Evolutionary conservation across 2,113 vertebrate genomes (phyloP), one percentile per base, ranked within the genome.

Genomic region (Nothoprocta perdicaria): DNA sequence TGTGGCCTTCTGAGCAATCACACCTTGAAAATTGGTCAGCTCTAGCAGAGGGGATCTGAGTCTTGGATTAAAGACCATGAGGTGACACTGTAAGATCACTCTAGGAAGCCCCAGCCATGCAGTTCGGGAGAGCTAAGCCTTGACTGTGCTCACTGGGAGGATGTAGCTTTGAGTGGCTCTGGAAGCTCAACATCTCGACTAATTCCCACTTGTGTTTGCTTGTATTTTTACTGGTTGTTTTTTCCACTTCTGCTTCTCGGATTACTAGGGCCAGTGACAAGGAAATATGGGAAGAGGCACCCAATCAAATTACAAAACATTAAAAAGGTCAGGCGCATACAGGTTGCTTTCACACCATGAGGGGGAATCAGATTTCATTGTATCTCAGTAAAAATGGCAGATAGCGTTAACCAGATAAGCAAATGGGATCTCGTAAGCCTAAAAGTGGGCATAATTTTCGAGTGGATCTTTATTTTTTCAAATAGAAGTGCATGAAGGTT

Each of bases 231-330:
- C 87, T 91, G 92, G 26, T 87, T 93, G 91, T 91, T 95, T 95
- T 92, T 93, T 88, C 87, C 89, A 93, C 87, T 94, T 95, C 76
- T 92, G 66, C 87, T 85, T 94, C 94, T 94, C 92, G 38, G 53
- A 93, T 96, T 96, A 96, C 95, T 67, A 65, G 91, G 82, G 82
- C 76, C 73, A 65, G 89, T 96, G 95, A 95, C 96, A 96, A 93
- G 93, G 89, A 96, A 96, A 96, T 91, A 96, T 93, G 94, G 90
- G 91, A 91, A 91, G 24, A 88, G 94, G 82, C 61, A 89, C 73
- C 87, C 94, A 96, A 96, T 96, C 95, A 86, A 96, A 96, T 96
- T 96, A 96, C 88, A 93, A 88, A 93, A 91, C 94, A 96, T 92
- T 96, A 91, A 72, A 93, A 95, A 94, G 95, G 95, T 96, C 96